Base-by-base conservation (phyloP, 2,113 vertebrate species). In the Bufo bufo region DNA sequence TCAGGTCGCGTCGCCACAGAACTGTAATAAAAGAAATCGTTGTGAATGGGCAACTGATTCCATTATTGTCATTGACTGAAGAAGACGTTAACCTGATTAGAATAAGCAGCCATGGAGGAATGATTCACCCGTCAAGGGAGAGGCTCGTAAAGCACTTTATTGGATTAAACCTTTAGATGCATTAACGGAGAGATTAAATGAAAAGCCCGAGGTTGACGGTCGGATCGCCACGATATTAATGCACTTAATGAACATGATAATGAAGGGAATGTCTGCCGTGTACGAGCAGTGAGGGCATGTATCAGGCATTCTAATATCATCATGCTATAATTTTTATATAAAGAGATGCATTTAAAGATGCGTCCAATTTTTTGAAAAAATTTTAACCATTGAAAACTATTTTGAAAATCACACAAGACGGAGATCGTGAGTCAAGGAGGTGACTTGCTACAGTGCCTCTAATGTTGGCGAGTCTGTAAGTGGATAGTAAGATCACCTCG, bases 131-230 rank as follows among this genome's bases (percentile, higher is more conserved):
- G 20, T 63, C 47, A 17, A 43, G 81, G 82, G 61, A 54, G 45
- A 52, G 59, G 3, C 54, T 47, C 52, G 10, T 7, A 45, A 58
- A 59, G 84, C 52, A 59, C 52, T 47, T 49, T 75, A 85, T 85
- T 85, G 84, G 58, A 75, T 85, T 75, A 74, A 75, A 56, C 45
- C 71, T 85, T 43, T 85, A 59, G 84, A 85, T 74, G 84, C 69
- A 85, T 85, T 85, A 85, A 85, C 63, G 23, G 66, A 85, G 56
- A 85, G 69, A 75, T 71, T 75, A 85, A 74, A 59, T 75, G 84
- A 85, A 84, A 85, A 74, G 84, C 69, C 84, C 8, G 17, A 75
- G 69, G 11, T 12, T 54, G 69, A 19, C 84, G 58, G 71, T 19
- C 43, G 54, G 49, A 71, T 74, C 49, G 61, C 23, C 13, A 33